These are phyloP conservation scores for Mimas tiliae DNA, from an alignment of 2,888 invertebrate species.

Conservation along the genomic window DNA sequence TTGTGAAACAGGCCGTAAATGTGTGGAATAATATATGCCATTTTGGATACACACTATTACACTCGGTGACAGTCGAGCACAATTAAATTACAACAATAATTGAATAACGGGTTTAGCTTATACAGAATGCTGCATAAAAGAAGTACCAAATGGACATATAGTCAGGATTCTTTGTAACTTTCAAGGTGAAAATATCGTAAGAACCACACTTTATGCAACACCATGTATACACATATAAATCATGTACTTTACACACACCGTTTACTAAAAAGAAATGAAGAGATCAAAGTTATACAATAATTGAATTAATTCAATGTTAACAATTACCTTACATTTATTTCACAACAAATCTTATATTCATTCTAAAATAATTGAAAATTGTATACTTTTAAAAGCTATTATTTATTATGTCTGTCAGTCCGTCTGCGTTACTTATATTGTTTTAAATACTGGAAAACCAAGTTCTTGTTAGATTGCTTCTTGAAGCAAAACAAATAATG, in stretches of 20 bases:
- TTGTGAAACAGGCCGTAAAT: no score
- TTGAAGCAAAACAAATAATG: no score
- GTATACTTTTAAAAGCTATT: not conserved
- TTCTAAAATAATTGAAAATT: conserved; percentile 4
- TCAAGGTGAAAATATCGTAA: not conserved
- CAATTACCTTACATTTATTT: not conserved
- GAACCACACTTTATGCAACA: not conserved
- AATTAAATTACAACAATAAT: no score
- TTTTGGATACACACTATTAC: no score
- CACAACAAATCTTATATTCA: not conserved
- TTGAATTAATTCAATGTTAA: not conserved
- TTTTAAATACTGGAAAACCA: not conserved
- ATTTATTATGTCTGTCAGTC: not conserved
- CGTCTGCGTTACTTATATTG: not conserved
- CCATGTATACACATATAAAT: not conserved
- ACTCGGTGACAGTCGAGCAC: no score
- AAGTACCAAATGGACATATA: not conserved
- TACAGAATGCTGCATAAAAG: not conserved
- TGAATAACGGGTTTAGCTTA: not conserved
- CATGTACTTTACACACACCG: not conserved
- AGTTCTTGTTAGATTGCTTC: not conserved
- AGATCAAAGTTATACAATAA: conserved; percentile 10
- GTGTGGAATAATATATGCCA: no score
- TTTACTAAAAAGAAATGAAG: conserved; percentile 2
- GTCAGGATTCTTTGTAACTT: not conserved